Evolutionary conservation across 2,888 invertebrate species (phyloP), one percentile per base, ranked within the genome.

Genomic region (Dynastes maya): DNA sequence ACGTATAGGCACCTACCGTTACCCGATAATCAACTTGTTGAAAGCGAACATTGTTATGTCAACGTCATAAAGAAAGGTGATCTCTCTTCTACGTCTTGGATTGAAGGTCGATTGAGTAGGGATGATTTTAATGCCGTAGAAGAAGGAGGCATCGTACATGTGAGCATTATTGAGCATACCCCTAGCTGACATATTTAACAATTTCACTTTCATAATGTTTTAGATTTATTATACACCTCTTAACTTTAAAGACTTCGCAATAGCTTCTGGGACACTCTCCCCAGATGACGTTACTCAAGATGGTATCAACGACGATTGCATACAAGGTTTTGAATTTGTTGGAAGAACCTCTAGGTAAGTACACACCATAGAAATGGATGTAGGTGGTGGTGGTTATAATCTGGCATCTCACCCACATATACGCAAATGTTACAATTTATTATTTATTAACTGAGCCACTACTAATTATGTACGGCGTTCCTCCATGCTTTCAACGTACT

Each of bases 211-310:
- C 37, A 11, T 22, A 37, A 37, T 5, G 82, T 9, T 79, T 85
- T 98, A 4, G 93, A 95, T 2, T 92, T 93, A 0, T 97, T 97
- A 86, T 92, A 89, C 96, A 0, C 92, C 97, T 0, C 87, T 98
- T 13, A 98, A 98, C 89, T 98, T 98, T 93, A 93, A 96, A 85
- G 98, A 98, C 88, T 91, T 98, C 0, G 98, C 98, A 98, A 90
- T 96, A 1, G 96, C 97, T 0, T 96, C 96, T 0, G 98, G 97
- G 0, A 96, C 96, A 84, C 91, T 98, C 3, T 93, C 95, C 2
- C 92, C 93, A 0, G 97, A 97, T 86, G 92, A 95, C 1, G 92
- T 95, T 0, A 92, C 95, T 0, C 94, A 95, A 0, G 90, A 91
- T 40, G 91, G 94, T 63, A 58, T 82, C 8, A 61, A 80, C 29